phyloP scores from a whole-genome alignment of 2,113 vertebrate genomes.

The Haemorhous mexicanus region DNA sequence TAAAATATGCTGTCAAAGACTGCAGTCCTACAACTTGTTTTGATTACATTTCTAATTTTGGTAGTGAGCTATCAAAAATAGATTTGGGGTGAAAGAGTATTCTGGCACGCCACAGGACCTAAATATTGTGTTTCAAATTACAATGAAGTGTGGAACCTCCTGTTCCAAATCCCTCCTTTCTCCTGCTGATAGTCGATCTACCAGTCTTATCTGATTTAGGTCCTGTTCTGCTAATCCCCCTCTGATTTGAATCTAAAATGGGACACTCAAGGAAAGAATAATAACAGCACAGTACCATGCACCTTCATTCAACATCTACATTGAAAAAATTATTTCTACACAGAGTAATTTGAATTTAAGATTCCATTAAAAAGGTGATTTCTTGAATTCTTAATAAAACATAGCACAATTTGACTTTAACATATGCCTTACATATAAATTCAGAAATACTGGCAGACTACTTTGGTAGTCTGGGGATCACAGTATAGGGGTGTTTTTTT shows the following conservation, averaged over 20 bases:
- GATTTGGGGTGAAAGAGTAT: not conserved
- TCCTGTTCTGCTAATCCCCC: not conserved
- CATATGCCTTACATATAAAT: not conserved
- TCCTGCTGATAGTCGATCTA: not conserved
- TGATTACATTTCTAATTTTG: not conserved
- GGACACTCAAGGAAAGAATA: not conserved
- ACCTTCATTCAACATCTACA: not conserved
- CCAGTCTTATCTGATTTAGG: not conserved
- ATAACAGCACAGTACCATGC: not conserved
- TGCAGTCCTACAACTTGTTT: not conserved
- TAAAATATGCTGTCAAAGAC: not conserved
- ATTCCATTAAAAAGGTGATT: not conserved
- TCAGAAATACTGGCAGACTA: not conserved
- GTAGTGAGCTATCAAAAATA: not conserved
- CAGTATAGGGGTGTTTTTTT: not conserved
- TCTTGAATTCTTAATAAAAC: not conserved
- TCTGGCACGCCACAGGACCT: not conserved
- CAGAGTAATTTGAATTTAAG: not conserved
- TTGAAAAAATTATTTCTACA: not conserved
- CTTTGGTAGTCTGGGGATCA: not conserved
- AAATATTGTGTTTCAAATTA: not conserved
- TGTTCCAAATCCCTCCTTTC: not conserved
- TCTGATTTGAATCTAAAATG: not conserved
- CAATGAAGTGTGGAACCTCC: not conserved
- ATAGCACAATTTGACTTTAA: not conserved